Conservation (phyloP, 2,888 invertebrate genomes). For the Chydorus sphaericus region DNA sequence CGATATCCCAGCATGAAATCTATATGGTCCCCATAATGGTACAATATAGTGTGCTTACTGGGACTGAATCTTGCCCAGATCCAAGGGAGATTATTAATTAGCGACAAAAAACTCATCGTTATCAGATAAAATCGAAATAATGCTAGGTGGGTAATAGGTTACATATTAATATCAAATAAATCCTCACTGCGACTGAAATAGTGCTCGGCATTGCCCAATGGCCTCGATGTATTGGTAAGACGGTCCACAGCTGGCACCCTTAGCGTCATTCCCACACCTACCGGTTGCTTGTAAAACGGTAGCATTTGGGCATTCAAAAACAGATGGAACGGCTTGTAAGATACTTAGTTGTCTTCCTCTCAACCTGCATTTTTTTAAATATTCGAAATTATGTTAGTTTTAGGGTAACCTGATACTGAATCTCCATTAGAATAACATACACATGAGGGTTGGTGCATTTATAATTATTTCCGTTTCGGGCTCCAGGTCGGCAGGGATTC, state of each 20-base stretch:
- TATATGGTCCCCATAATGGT: too few relatives aligned
- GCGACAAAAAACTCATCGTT: too few relatives aligned
- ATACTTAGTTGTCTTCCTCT: neutral
- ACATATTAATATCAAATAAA: too few relatives aligned
- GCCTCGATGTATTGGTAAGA: neutral
- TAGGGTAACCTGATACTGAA: too few relatives aligned
- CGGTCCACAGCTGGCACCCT: neutral
- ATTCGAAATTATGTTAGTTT: too few relatives aligned
- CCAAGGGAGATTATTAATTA: too few relatives aligned
- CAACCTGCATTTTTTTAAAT: neutral
- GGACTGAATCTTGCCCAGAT: too few relatives aligned
- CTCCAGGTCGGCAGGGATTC: conserved; percentile 2
- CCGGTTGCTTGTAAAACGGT: neutral
- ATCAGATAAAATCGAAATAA: too few relatives aligned
- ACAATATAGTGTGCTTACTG: too few relatives aligned
- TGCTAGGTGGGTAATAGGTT: too few relatives aligned
- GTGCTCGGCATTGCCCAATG: neutral
- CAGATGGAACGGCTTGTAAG: neutral
- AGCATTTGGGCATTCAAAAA: neutral
- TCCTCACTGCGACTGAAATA: too few relatives aligned
- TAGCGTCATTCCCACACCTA: neutral
- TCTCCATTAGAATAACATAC: neutral
- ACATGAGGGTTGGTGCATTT: conserved; percentile 8
- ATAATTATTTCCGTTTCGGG: conserved; percentile 8
- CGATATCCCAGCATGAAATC: too few relatives aligned